phyloP scores from a whole-genome alignment of 2,113 vertebrate genomes.

The Mirza zaza region DNA sequence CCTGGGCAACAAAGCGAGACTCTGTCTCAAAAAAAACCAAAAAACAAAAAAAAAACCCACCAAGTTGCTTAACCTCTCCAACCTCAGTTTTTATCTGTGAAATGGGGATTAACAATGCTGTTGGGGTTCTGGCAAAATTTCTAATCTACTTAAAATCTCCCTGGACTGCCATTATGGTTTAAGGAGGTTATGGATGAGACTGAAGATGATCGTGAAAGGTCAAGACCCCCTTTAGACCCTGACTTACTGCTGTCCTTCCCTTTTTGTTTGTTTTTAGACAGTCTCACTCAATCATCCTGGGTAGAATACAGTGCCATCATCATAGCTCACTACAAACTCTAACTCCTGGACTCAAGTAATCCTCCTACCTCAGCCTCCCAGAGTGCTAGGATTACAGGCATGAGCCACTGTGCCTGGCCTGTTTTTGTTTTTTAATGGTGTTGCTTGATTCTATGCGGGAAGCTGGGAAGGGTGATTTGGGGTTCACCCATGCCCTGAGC shows the following conservation, averaged over 20 bases:
- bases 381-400: too few species aligned
- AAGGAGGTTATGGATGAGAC: not conserved
- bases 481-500: not conserved
- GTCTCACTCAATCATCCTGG: too few species aligned
- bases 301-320: too few species aligned
- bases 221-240: not conserved
- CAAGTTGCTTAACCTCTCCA: not conserved
- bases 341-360: too few species aligned
- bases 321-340: too few species aligned
- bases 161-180: not conserved
- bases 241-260: not conserved
- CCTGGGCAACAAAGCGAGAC: too few species aligned
- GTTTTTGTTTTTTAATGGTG: not conserved
- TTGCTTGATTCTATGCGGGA: not conserved
- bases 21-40: too few species aligned
- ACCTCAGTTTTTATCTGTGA: not conserved
- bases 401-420: not conserved
- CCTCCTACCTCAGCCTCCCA: too few species aligned
- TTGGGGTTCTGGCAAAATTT: not conserved
- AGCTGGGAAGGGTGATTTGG: not conserved
- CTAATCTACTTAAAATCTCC: not conserved
- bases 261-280: not conserved
- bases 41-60: too few species aligned
- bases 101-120: not conserved
- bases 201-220: not conserved